Base-by-base conservation (phyloP, 2,797 vertebrate genomes). In the Cynopterus sphinx region DNA sequence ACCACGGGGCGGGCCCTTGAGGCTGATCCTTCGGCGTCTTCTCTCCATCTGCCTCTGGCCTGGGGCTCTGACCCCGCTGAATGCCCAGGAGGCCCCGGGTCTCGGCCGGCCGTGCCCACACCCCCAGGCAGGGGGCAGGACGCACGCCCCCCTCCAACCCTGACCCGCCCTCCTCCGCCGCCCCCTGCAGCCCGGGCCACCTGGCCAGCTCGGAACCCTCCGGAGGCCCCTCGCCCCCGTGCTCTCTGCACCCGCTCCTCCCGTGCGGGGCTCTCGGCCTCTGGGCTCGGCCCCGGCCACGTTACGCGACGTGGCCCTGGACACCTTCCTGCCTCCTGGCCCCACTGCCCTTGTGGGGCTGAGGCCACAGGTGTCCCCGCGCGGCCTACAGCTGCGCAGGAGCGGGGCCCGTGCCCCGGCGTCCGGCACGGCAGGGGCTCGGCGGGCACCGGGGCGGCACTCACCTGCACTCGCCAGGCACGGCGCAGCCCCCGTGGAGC, bases 401-500 rank as follows among this genome's bases (percentile, higher is more conserved):
- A 55, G 51, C 79, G 17, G 39, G 10, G 2, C 33, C 22, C 5
- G 4, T 0, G 1, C 7, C 4, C n/a, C 0, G 0, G 31, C 5
- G 36, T 31, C 26, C 19, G 28, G 59, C 46, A 9, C 12, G 1
- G 39, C 6, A 19, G 49, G 33, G 0, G 3, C 43, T 9, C 2
- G 2, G 5, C 8, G 3, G 5, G 39, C 46, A 3, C 46, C 46
- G 12, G 46, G 46, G 21, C 84, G 0, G 74, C 74, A 98, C 99
- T 99, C 98, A 99, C 99, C 97, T 99, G 99, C 99, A 99, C 71
- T 99, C 99, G 86, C 99, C 99, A 0, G 99, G 99, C 77, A 94
- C 87, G 0, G 79, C 94, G 95, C 99, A 99, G 11, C 95, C 98
- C 68, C 99, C 99, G 7, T 99, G 99, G 85, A 98, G 97, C 79